Percentiles rank a stretch among this genome's conserved stretches.
Evolutionary conservation across 2,113 vertebrate genomes (phyloP).

Genomic region (Penelope pileata): DNA sequence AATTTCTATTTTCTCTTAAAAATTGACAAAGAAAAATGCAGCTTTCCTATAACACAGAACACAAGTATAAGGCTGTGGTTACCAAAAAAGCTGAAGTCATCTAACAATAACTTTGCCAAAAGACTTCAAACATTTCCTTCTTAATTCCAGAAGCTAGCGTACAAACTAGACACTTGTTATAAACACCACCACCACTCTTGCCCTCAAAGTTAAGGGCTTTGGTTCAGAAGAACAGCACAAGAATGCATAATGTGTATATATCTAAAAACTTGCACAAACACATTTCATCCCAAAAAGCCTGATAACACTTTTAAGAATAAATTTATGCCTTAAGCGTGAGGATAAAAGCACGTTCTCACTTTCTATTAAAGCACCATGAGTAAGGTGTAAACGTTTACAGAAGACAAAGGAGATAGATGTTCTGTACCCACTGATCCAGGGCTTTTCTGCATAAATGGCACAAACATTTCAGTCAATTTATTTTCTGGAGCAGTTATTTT

Average conservation of each 20-base stretch:
- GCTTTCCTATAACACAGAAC: not conserved
- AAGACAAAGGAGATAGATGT: not conserved
- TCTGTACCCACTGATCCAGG: not conserved
- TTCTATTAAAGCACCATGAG: not conserved
- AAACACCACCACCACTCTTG: not conserved
- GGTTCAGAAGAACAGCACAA: not conserved
- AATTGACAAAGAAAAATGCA: not conserved
- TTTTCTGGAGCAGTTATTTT: not conserved
- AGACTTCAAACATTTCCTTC: slow-evolving; percentile 51
- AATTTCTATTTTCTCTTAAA: not conserved
- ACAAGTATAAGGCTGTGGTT: not conserved
- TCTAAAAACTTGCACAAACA: not conserved
- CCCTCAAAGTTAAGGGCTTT: not conserved
- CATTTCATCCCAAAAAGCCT: not conserved
- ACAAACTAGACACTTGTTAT: slow-evolving; percentile 1
- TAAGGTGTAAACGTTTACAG: not conserved
- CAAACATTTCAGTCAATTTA: not conserved
- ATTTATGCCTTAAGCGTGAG: not conserved
- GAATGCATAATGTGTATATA: not conserved
- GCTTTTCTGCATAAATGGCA: not conserved
- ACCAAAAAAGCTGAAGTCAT: not conserved
- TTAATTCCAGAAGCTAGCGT: not conserved
- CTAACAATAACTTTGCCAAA: slow-evolving; percentile 35
- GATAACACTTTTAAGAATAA: not conserved
- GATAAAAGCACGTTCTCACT: not conserved